Evolutionary conservation across 2,113 vertebrate genomes (phyloP).

Genomic region (Tachysurus vachellii): DNA sequence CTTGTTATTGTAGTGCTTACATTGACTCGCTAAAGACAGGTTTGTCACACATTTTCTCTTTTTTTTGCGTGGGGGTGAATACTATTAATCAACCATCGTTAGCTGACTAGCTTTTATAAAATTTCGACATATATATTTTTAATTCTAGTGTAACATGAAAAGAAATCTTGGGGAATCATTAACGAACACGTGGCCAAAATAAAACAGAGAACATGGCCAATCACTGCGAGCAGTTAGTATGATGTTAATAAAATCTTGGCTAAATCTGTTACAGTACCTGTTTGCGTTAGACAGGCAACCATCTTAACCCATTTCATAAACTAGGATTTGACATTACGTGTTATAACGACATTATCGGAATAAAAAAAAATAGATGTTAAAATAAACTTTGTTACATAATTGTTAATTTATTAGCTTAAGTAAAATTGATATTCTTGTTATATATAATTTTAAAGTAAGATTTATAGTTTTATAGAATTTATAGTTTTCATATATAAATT

Average conservation of each 20-base stretch:
- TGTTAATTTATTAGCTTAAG: neutral
- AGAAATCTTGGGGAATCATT: neutral
- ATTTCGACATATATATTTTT: neutral
- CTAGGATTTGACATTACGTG: neutral
- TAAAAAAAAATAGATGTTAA: neutral
- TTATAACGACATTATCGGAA: neutral
- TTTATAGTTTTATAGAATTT: too few species aligned
- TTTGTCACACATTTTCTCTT: neutral
- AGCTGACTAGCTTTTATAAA: neutral
- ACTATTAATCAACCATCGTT: neutral
- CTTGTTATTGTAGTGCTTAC: constrained; percentile 4
- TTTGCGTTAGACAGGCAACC: neutral
- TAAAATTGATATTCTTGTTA: neutral
- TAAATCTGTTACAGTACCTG: neutral
- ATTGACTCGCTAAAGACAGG: neutral
- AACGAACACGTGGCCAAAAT: constrained; percentile 2
- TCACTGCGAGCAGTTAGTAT: neutral
- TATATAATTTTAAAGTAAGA: neutral
- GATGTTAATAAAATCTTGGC: neutral
- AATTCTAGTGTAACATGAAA: neutral
- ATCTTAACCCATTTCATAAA: neutral
- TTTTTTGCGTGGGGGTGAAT: neutral
- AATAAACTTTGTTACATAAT: neutral
- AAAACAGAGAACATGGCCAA: neutral
- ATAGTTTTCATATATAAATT: too few species aligned